A percentile compares a stretch with the other conserved stretches of the same genome.
Conservation (phyloP, 2,797 vertebrate species). For the Lateolabrax maculatus region DNA sequence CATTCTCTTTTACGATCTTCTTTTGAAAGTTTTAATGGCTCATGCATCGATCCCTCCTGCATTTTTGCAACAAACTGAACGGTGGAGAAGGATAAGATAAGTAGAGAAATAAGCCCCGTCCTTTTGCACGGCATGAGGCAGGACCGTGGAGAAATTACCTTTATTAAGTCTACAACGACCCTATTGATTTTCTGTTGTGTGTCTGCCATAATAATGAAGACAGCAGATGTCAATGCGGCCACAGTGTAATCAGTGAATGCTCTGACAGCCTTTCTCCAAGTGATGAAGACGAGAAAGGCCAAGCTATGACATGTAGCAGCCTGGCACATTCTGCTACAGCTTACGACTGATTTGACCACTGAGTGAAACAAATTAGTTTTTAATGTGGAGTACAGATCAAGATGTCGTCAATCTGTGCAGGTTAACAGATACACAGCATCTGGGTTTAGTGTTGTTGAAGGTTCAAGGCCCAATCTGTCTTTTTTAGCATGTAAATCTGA, state of each 20-base stretch:
- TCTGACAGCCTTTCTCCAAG: constrained; percentile 40
- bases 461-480: not conserved
- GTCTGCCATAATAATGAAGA: constrained; percentile 69
- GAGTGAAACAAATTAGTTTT: constrained; percentile 29
- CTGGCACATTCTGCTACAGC: not conserved
- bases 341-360: constrained; percentile 9
- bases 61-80: constrained; percentile 45
- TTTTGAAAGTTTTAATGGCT: constrained; percentile 51
- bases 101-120: constrained; percentile 23
- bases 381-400: constrained; percentile 36
- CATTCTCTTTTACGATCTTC: constrained; percentile 30
- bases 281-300: constrained; percentile 50
- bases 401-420: not conserved
- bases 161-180: constrained; percentile 74
- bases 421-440: not conserved
- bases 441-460: not conserved
- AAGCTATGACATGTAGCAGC: constrained; percentile 6
- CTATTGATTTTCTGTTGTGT: constrained; percentile 71
- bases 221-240: constrained; percentile 48
- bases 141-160: constrained; percentile 60
- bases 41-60: constrained; percentile 39
- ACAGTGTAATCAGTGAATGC: constrained; percentile 42
- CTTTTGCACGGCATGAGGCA: constrained; percentile 33
- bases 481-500: not conserved
- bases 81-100: constrained; percentile 34